Evolutionary conservation across 2,888 invertebrate genomes (phyloP).

Genomic region (Tetragonula carbonaria): DNA sequence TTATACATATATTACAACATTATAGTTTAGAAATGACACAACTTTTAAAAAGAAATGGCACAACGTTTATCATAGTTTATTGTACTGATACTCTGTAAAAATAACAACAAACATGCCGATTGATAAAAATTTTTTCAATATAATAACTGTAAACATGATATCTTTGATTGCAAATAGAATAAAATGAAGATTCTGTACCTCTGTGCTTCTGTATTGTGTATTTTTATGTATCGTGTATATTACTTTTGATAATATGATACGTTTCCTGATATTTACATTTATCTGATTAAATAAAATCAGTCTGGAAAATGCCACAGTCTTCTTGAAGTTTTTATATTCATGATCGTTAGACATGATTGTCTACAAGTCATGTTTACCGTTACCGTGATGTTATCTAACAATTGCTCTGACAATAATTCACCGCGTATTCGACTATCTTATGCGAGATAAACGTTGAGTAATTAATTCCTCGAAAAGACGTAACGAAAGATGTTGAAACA

Average conservation of each 20-base stretch:
- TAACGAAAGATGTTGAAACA: conserved; percentile 2
- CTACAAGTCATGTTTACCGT: conserved; percentile 49
- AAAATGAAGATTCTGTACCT: not conserved
- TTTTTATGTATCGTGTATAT: conserved; percentile 11
- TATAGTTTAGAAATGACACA: no score
- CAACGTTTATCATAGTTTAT: not conserved
- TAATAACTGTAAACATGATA: not conserved
- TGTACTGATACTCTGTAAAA: not conserved
- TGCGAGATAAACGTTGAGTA: conserved; percentile 43
- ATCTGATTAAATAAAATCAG: conserved; percentile 33
- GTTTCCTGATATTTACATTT: conserved; percentile 40
- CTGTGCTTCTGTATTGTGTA: not conserved
- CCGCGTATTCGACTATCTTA: conserved; percentile 37
- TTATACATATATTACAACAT: no score
- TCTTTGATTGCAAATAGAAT: not conserved
- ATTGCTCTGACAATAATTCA: conserved; percentile 60
- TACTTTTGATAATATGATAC: conserved; percentile 8
- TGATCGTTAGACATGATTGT: conserved; percentile 38
- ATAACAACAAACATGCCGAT: not conserved
- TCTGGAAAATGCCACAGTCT: conserved; percentile 52
- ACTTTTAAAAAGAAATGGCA: not conserved
- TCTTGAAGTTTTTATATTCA: conserved; percentile 23
- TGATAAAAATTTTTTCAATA: not conserved
- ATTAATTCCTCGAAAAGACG: conserved; percentile 41
- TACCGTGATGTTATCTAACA: conserved; percentile 50